A percentile compares a stretch with the other conserved stretches of the same genome.
Evolutionary conservation across 2,888 invertebrate genomes (phyloP).

Genomic region (Meta bourneti): DNA sequence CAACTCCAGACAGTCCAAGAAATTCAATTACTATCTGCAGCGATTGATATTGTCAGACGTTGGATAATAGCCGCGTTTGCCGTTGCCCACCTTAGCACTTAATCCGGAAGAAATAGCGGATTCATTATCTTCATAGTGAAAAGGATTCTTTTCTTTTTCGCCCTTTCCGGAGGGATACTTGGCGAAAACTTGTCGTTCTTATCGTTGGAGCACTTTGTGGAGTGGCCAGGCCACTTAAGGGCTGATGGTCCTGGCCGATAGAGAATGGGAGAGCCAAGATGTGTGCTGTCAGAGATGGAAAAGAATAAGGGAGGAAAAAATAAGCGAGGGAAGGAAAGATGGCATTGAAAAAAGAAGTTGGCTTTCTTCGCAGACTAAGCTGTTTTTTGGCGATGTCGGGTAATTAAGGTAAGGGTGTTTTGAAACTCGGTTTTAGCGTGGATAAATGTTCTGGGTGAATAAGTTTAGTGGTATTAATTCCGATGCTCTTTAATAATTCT

Average conservation of each 20-base stretch:
- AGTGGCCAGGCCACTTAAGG: neutral
- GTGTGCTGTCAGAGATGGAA: neutral
- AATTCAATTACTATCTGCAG: slow-evolving; percentile 39
- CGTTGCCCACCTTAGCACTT: slow-evolving; percentile 2
- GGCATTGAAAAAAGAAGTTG: too few relatives aligned
- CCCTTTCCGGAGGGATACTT: slow-evolving; percentile 1
- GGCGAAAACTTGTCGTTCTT: slow-evolving; percentile 47
- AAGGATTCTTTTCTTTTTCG: too few relatives aligned
- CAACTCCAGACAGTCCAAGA: slow-evolving; percentile 1
- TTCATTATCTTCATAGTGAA: slow-evolving; percentile 44
- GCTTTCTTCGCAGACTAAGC: neutral
- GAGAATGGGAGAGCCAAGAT: neutral
- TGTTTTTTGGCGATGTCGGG: slow-evolving; percentile 16
- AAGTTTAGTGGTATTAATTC: too few relatives aligned
- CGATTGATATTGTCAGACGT: slow-evolving; percentile 30
- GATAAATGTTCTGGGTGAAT: neutral
- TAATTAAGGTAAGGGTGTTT: slow-evolving; percentile 25
- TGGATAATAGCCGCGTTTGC: slow-evolving; percentile 9
- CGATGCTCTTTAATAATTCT: too few relatives aligned
- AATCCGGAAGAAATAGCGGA: slow-evolving; percentile 34
- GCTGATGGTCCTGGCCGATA: slow-evolving; percentile 1
- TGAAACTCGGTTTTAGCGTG: neutral
- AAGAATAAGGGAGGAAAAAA: neutral
- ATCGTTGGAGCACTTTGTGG: neutral
- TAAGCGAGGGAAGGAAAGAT: neutral